phyloP scores from a whole-genome alignment of 2,797 vertebrate species.

The Gymnocypris eckloni region DNA sequence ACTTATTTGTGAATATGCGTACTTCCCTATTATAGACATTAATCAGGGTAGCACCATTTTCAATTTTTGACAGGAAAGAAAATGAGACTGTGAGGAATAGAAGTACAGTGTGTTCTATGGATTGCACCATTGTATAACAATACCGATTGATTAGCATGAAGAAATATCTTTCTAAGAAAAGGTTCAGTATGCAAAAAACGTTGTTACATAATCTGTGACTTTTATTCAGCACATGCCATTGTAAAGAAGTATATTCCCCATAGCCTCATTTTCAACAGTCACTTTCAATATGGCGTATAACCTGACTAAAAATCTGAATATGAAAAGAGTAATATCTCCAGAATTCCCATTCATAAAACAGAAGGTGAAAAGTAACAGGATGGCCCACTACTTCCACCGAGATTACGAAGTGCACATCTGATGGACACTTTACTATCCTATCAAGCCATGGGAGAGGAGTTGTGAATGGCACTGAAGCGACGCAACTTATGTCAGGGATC shows the following conservation, averaged over 20 bases:
- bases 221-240: background rate
- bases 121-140: background rate
- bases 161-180: background rate
- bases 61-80: background rate
- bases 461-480: background rate
- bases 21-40: no score
- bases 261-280: background rate
- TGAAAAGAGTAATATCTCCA: background rate
- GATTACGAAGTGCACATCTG: background rate
- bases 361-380: background rate
- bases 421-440: background rate
- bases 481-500: background rate
- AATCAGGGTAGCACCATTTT: background rate
- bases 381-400: background rate
- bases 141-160: background rate
- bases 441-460: background rate
- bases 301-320: background rate
- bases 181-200: background rate
- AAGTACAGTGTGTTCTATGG: background rate
- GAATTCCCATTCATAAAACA: slow-evolving; percentile 3
- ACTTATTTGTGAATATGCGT: no score
- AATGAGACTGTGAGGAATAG: background rate
- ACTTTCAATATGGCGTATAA: background rate
- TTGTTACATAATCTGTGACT: background rate
- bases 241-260: background rate